Base-by-base conservation (phyloP, 2,797 vertebrate genomes). In the Micromesistius poutassou region DNA sequence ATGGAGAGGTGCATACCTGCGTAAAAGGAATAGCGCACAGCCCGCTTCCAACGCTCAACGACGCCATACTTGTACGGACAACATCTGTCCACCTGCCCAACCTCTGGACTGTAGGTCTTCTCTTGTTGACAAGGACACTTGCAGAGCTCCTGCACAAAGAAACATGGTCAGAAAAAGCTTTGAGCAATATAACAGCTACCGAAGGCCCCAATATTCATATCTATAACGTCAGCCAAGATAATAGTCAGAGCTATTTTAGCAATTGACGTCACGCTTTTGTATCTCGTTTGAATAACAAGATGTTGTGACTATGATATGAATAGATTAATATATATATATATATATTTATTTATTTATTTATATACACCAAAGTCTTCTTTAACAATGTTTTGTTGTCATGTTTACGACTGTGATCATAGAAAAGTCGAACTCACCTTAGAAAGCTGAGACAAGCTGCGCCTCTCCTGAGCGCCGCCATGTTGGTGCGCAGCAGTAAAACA, bases 11-110 rank as follows among this genome's bases (percentile, higher is more conserved):
- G 77, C 82, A 76, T 82, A 93, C 94, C 91, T 94, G 89, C 74
- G 78, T 88, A 71, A 95, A 93, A 14, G 94, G 94, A 22, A 94
- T 73, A 1, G 94, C 91, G 38, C 93, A 94, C 8, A 95, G 86
- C 1, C 86, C 86, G n/a, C 79, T 83, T 0, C 89, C 87, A 1
- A 89, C 80, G 1, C 89, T 82, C n/a, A 93, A 22, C 16, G 89
- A 87, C 0, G 88, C 79, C 0, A 87, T 4, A 28, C 82, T 76
- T 0, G 71, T 81, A 74, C 76, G 85, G 16, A 86, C 1, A 6
- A 83, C 30, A 50, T 42, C 71, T 25, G 84, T 85, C 77, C 90
- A 84, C 76, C 72, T 86, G 1, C 77, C 75, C 1, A 88, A 50
- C 71, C 82, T 86, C 38, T 66, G 80, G 4, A 77, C 81, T 12